Evolutionary conservation across 2,113 vertebrate species (phyloP).

Genomic region (Poecilia latipinna): DNA sequence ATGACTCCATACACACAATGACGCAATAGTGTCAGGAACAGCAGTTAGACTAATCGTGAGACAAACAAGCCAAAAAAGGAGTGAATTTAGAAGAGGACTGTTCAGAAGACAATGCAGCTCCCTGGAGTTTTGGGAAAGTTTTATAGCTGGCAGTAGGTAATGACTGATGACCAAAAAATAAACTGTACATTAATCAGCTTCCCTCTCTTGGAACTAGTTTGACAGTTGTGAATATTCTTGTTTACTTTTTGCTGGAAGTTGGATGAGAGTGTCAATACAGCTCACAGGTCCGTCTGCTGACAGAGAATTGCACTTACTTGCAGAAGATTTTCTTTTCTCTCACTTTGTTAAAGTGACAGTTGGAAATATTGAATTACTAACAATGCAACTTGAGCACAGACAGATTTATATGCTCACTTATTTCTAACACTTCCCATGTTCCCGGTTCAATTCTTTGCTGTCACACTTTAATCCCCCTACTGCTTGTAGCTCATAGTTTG

Average conservation of each 20-base stretch:
- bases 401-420: background rate
- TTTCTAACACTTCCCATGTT: background rate
- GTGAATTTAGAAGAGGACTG: conserved; percentile 5
- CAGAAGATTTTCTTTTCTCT: background rate
- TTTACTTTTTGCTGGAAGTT: conserved; percentile 6
- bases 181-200: conserved; percentile 12
- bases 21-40: conserved; percentile 44
- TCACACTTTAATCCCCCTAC: background rate
- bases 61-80: conserved; percentile 35
- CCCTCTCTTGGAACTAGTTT: background rate
- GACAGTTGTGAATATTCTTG: conserved; percentile 12
- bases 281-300: background rate
- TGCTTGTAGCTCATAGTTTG: too few species aligned
- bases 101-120: conserved; percentile 8
- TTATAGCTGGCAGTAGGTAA: conserved; percentile 10
- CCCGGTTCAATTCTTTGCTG: background rate
- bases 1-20: conserved; percentile 54
- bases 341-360: background rate
- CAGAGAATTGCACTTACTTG: background rate
- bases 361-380: background rate
- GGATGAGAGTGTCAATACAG: background rate
- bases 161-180: conserved; percentile 26
- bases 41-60: conserved; percentile 51
- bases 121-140: background rate
- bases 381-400: background rate